Evolutionary conservation across 2,113 vertebrate genomes (phyloP).

Genomic region (Fukomys damarensis): DNA sequence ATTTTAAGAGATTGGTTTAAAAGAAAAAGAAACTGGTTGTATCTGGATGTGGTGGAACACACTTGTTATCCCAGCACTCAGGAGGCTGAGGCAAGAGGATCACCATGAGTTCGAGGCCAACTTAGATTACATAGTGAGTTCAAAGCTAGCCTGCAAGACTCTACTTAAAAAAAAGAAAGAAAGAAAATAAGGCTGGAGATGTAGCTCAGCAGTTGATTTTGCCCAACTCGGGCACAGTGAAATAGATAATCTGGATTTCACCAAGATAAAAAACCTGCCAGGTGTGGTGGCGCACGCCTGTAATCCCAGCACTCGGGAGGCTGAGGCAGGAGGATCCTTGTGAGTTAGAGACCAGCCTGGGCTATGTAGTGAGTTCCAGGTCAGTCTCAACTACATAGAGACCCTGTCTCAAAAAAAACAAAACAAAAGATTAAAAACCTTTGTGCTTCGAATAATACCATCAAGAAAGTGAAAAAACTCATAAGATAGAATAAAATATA

Average conservation of each 20-base stretch:
- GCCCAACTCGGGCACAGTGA: background rate
- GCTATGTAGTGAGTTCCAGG: too few relatives aligned
- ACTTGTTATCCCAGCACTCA: background rate
- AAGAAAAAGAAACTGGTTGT: background rate
- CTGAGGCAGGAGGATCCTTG: too few relatives aligned
- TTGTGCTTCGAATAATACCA: too few relatives aligned
- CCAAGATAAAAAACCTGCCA: too few relatives aligned
- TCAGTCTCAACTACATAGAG: too few relatives aligned
- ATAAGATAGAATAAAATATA: background rate
- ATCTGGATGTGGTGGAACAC: background rate
- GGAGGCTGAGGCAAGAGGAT: too few relatives aligned
- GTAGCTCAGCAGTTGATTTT: background rate
- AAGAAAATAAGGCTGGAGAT: background rate
- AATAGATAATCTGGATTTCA: background rate
- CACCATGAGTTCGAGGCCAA: background rate
- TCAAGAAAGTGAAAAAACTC: too few relatives aligned
- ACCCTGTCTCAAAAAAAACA: too few relatives aligned
- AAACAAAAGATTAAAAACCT: too few relatives aligned
- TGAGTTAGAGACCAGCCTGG: too few relatives aligned
- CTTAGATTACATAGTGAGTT: background rate
- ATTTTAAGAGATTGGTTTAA: slow-evolving; percentile 27
- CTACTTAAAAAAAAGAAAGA: background rate
- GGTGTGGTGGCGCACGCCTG: too few relatives aligned
- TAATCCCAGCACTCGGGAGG: too few relatives aligned
- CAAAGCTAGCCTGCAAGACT: background rate